These are phyloP conservation scores for Gerris lacustris DNA, from an alignment of 2,888 invertebrate species.

Conservation along the genomic window DNA sequence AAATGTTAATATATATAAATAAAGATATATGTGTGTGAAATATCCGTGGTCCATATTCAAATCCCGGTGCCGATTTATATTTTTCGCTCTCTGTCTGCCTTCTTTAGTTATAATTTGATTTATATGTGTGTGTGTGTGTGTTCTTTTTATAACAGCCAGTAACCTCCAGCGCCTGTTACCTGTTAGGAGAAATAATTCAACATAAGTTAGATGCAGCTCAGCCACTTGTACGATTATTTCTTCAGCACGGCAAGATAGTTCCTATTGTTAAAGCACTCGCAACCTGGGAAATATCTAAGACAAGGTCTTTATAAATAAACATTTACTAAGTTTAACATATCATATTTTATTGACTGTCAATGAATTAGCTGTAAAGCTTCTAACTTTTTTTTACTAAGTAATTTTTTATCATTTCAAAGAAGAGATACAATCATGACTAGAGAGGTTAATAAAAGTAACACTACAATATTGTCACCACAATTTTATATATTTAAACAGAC, in stretches of 20 bases:
- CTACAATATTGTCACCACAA: no score
- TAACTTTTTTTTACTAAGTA: constrained; percentile 9
- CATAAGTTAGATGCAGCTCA: constrained; percentile 82
- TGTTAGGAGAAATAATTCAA: constrained; percentile 73
- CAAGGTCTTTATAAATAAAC: constrained; percentile 52
- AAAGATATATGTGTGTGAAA: no score
- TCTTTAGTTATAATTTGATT: no score
- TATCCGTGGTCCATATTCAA: no score
- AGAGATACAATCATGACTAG: no score
- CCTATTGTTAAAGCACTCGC: constrained; percentile 71
- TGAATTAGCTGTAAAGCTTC: constrained; percentile 10
- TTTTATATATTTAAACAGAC: no score
- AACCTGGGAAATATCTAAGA: constrained; percentile 76
- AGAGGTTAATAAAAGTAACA: no score
- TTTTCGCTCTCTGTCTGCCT: no score
- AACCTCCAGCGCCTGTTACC: constrained; percentile 66
- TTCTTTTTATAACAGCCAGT: constrained; percentile 47
- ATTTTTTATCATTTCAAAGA: constrained; percentile 9
- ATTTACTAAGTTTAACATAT: not conserved
- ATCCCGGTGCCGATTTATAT: no score
- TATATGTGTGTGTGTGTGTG: not conserved
- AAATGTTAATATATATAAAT: no score
- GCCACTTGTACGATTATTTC: constrained; percentile 72
- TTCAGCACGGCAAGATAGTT: constrained; percentile 74
- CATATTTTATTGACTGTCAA: not conserved